phyloP scores from a whole-genome alignment of 2,113 vertebrate genomes.

The Malurus elegans region DNA sequence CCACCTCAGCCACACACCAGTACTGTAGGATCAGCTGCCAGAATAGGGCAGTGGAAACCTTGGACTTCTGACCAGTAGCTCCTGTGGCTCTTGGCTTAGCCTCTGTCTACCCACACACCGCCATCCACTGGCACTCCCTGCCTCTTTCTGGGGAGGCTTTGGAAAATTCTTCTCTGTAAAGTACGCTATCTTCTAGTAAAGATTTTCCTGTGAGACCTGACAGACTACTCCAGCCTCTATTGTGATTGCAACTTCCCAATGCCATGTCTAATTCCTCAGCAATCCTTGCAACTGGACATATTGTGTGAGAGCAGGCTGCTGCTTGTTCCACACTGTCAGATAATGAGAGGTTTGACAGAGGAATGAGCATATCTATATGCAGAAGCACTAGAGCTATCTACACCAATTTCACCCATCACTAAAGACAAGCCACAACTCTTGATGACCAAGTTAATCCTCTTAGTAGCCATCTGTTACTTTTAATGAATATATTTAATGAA shows the following conservation, averaged over 20 bases:
- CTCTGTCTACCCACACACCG: not conserved
- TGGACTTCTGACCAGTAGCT: not conserved
- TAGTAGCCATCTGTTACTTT: not conserved
- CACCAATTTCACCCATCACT: not conserved
- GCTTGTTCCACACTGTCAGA: not conserved
- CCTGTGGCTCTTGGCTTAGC: not conserved
- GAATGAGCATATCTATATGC: not conserved
- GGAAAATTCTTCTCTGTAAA: not conserved
- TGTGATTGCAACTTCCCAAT: not conserved
- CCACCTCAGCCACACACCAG: not conserved
- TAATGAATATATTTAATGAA: not conserved
- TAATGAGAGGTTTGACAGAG: not conserved
- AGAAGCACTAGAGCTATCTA: not conserved
- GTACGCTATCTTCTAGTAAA: not conserved
- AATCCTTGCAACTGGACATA: not conserved
- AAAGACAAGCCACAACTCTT: not conserved
- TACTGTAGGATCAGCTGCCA: not conserved
- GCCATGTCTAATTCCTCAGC: not conserved
- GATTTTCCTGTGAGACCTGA: not conserved
- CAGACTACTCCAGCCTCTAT: not conserved
- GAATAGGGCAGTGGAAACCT: not conserved
- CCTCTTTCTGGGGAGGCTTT: not conserved
- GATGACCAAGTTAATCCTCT: not conserved
- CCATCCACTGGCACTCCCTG: not conserved
- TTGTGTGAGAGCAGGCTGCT: not conserved